Base-by-base conservation (phyloP, 2,888 invertebrate genomes). In the Germaria angustata region DNA sequence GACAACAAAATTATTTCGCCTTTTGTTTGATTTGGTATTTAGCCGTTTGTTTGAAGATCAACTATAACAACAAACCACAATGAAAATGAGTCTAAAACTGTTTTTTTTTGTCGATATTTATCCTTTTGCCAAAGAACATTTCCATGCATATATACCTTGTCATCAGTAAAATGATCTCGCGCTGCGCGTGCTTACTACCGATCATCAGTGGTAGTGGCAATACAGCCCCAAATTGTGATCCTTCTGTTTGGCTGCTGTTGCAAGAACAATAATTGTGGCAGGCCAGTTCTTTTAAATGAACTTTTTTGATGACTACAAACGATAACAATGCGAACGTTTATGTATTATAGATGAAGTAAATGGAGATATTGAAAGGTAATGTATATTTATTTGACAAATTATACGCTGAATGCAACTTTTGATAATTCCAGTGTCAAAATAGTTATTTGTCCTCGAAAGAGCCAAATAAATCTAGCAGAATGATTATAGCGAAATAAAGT, bases 1-100 rank as follows among this genome's bases (percentile, higher is more conserved):
- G 88, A 89, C 90, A 90, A 88, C 88, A 88, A 90, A 89, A 90
- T 90, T 88, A 88, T 88, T 88, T 88, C 81, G 86, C 87, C 87
- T 82, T 78, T 82, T 82, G 78, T 82, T 82, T 82, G 81, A 82
- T 82, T 82, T 82, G 81, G 78, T 82, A 82, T 78, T 78, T 82
- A 82, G 87, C 84, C 75, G 69, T 87, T 86, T 79, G 76, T 84
- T 82, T 84, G 80, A 20, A 77, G 49, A 51, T 53, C 41, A 78
- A 32, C 28, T 11, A n/a, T 11, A 39, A 22, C 3, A 55, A 66
- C 36, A 36, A 49, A n/a, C n/a, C n/a, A n/a, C n/a, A 65, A 57
- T 11, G n/a, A n/a, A n/a, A n/a, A n/a, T n/a, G n/a, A n/a, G n/a
- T n/a, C n/a, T 2, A 5, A 34, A 49, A 39, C 8, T 28, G 4